Percentiles rank a stretch among this genome's conserved stretches.
Conservation (phyloP, 2,797 vertebrate genomes). For the Columba guinea region DNA sequence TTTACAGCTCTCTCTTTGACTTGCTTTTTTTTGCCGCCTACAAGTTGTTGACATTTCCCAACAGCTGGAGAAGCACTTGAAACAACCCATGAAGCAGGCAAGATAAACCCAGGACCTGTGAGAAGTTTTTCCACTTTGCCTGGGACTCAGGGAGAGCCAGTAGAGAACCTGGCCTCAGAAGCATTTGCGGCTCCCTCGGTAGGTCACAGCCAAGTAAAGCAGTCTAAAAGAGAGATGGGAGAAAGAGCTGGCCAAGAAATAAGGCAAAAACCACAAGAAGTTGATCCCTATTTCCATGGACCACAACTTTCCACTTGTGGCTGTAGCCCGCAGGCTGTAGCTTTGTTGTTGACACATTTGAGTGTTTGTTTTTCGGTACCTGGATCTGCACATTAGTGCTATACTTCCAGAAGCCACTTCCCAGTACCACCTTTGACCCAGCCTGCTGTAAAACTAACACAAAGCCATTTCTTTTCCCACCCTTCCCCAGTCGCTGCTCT, state of each 20-base stretch:
- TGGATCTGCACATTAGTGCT: too few species aligned
- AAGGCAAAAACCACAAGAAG: not conserved
- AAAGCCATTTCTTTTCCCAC: not conserved
- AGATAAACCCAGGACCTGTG: slow-evolving; percentile 79
- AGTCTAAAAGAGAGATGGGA: slow-evolving; percentile 75
- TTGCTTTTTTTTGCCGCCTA: not conserved
- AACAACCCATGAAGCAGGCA: slow-evolving; percentile 71
- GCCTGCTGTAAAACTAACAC: too few species aligned
- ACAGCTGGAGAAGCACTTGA: slow-evolving; percentile 78
- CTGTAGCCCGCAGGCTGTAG: too few species aligned
- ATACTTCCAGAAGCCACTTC: too few species aligned
- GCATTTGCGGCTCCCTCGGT: slow-evolving; percentile 73
- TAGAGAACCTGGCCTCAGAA: slow-evolving; percentile 80
- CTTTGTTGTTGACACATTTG: too few species aligned
- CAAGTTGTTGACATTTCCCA: slow-evolving; percentile 83
- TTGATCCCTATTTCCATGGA: not conserved
- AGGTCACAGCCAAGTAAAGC: slow-evolving; percentile 80
- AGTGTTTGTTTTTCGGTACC: too few species aligned
- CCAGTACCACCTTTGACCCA: too few species aligned
- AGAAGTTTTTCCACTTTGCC: slow-evolving; percentile 76
- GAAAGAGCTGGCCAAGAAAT: slow-evolving; percentile 84
- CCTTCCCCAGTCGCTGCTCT: not conserved
- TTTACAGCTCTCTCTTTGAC: not conserved
- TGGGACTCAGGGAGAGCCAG: slow-evolving; percentile 76
- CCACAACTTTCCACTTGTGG: not conserved